A percentile compares a stretch with the other conserved stretches of the same genome.
Conservation (phyloP, 35 echinoderm and acorn worm genomes). For the Amphiura filiformis region DNA sequence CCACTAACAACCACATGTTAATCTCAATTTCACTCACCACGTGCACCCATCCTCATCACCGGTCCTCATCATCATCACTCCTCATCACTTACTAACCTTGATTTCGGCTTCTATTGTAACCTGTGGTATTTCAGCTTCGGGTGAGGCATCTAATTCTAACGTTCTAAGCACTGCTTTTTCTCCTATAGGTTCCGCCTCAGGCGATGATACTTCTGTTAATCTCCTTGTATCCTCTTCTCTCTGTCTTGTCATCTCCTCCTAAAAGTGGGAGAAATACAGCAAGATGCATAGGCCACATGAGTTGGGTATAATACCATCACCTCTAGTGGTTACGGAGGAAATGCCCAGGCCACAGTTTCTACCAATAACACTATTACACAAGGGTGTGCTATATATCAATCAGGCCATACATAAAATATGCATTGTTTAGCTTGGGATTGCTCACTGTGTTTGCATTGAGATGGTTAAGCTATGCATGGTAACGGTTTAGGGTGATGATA, state of each 20-base stretch:
- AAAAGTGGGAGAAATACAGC: background rate
- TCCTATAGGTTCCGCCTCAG: background rate
- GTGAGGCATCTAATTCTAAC: background rate
- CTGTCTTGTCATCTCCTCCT: slow-evolving; percentile 81
- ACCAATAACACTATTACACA: background rate
- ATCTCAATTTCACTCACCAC: too few relatives aligned
- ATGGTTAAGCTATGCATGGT: too few relatives aligned
- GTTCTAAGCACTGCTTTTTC: background rate
- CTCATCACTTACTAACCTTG: background rate
- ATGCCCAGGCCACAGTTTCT: background rate
- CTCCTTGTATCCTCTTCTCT: slow-evolving; percentile 68
- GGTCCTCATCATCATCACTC: too few relatives aligned
- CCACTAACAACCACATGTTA: too few relatives aligned
- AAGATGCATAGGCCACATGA: background rate
- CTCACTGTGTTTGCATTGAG: too few relatives aligned
- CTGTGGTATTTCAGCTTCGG: background rate
- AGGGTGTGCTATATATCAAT: background rate
- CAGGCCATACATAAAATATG: background rate
- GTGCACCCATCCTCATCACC: too few relatives aligned
- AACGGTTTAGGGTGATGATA: too few relatives aligned
- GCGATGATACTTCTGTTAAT: slow-evolving; percentile 38
- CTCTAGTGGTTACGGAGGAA: background rate
- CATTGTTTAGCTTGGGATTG: too few relatives aligned
- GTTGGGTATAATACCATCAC: background rate
- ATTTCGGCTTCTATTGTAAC: background rate